Evolutionary conservation across 1,140 invertebrate species (phyloP), one percentile per base, ranked within the genome.

Genomic region (Lepidurus apus): DNA sequence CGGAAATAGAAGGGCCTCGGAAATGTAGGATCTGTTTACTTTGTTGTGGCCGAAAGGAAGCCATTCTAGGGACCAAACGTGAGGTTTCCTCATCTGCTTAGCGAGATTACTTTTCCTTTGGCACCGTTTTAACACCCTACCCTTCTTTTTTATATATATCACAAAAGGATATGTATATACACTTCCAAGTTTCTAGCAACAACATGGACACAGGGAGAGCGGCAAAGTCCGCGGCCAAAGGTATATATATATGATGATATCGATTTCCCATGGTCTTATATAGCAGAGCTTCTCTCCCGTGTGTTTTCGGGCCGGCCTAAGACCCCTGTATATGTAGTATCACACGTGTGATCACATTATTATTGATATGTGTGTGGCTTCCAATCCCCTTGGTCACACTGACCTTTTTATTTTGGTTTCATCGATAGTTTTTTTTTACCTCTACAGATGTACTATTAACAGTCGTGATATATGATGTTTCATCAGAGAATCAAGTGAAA

Each of bases 281-380:
- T n/a, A 65, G 17, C 45, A 34, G 34, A 34, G 34, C 34, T 34
- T 34, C 53, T 21, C n/a, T 21, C 53, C 53, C 53, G 53, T 17
- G 47, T 65, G 53, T 65, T 65, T 65, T 65, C 21, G 53, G 34
- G 34, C 3, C 34, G 34, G 34, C 53, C 10, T 11, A 5, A 47
- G 53, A n/a, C n/a, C 13, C 9, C 21, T 65, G 53, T 65, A 65
- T 65, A 65, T 17, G 9, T 17, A 65, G 21, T 65, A 17, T 65
- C 53, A 65, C 53, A 65, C 17, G 21, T 65, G 53, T 9, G 53
- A 65, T 65, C n/a, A 17, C 53, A 65, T 65, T 65, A 65, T 65
- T 65, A 65, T 65, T 65, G 53, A 65, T 65, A 65, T 65, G 8
- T 65, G 53, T 65, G 53, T 65, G 53, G 53, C n/a, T 65, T 65